phyloP scores from a whole-genome alignment of 35 echinoderm and acorn worm genomes.

The Apostichopus japonicus region DNA sequence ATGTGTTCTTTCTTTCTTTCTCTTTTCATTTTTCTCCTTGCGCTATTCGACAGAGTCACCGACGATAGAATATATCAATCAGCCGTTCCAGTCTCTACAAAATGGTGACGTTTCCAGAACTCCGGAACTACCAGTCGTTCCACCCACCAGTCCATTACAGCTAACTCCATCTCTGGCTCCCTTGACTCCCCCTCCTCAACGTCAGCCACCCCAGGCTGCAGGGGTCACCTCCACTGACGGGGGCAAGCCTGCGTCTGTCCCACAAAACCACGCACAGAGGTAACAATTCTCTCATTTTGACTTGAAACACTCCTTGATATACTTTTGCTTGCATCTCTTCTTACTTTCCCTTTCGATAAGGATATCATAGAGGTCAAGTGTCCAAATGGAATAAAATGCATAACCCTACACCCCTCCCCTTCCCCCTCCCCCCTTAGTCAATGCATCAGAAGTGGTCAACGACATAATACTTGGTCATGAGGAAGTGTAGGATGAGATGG shows the following conservation, averaged over 20 bases:
- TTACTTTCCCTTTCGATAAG: background rate
- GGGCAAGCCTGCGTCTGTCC: background rate
- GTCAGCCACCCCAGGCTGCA: background rate
- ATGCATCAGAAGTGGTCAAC: too few relatives aligned
- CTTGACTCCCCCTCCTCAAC: background rate
- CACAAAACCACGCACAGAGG: conserved; percentile 22
- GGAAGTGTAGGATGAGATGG: too few relatives aligned
- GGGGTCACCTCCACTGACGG: background rate
- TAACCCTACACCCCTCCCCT: too few relatives aligned
- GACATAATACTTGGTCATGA: too few relatives aligned
- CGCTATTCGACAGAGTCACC: background rate
- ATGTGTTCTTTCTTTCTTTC: too few relatives aligned
- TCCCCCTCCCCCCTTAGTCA: too few relatives aligned
- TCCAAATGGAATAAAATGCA: too few relatives aligned
- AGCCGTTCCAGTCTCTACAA: background rate
- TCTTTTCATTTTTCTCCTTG: too few relatives aligned
- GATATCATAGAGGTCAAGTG: too few relatives aligned
- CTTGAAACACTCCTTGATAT: background rate
- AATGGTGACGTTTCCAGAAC: conserved; percentile 18
- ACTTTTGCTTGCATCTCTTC: background rate
- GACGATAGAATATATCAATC: background rate
- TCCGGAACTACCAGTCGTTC: background rate
- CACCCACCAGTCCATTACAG: background rate
- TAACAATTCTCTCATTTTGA: background rate
- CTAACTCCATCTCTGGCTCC: background rate